Conservation (phyloP, 2,797 vertebrate species). For the Megaceryle alcyon region DNA sequence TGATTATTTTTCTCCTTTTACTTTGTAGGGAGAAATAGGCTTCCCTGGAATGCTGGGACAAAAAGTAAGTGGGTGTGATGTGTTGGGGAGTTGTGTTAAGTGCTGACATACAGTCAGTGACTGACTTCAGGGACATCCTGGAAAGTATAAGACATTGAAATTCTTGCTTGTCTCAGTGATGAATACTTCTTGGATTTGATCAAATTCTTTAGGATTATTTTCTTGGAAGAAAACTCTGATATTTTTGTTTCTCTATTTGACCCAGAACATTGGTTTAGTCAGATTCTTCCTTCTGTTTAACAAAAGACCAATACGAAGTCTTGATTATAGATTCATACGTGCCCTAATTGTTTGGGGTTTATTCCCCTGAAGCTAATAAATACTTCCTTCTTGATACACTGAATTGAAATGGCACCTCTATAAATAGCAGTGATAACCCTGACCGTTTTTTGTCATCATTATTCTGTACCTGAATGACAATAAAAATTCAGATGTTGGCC, state of each 20-base stretch:
- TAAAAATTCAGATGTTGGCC: not conserved
- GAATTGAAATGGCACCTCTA: not conserved
- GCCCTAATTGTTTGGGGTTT: not conserved
- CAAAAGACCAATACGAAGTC: not conserved
- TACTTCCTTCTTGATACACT: not conserved
- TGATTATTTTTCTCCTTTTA: conserved; percentile 26
- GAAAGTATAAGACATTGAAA: not conserved
- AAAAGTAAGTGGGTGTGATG: conserved; percentile 82
- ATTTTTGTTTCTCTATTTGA: not conserved
- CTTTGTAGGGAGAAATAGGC: conserved; percentile 89
- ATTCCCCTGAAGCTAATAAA: not conserved
- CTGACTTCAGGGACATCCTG: not conserved
- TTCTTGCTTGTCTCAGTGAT: not conserved
- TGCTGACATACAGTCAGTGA: not conserved
- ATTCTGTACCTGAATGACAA: not conserved
- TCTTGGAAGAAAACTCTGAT: not conserved
- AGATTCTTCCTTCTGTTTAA: not conserved
- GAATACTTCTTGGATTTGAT: not conserved
- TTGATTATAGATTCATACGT: not conserved
- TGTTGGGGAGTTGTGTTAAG: not conserved
- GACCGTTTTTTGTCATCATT: not conserved
- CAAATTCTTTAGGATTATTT: not conserved
- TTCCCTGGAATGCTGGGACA: conserved; percentile 98
- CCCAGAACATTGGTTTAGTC: not conserved
- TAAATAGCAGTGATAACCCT: not conserved